Evolutionary conservation across 1,140 invertebrate genomes (phyloP), one percentile per base, ranked within the genome.

Genomic region (Macrocentrus cingulum): DNA sequence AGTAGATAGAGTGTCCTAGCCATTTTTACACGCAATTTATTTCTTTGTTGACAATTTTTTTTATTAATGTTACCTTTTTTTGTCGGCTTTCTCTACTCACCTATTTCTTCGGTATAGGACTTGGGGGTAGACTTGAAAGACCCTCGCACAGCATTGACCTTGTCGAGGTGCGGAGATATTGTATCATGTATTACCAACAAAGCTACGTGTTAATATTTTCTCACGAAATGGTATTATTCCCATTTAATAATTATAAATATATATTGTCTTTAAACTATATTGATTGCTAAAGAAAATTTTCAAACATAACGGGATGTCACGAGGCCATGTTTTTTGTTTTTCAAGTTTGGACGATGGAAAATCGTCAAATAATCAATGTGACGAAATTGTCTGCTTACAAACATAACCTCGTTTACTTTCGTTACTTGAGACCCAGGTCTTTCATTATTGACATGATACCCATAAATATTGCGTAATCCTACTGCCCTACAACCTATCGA

Each of bases 161-260:
- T 80, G 76, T 75, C 77, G 70, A 80, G 77, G 72, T 79, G 77
- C 75, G 77, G 76, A 80, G 77, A 80, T 78, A 78, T 79, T 75
- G 76, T 79, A 79, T 80, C 77, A 79, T 80, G 76, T 78, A 79
- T 80, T 80, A 77, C 72, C 76, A 79, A 79, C 78, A 80, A 75
- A 80, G 76, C 77, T 80, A 79, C 77, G 78, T 79, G 75, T 79
- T 79, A 80, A 80, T 80, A 80, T 79, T 79, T 68, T 80, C 73
- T 79, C 76, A 79, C 76, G 78, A 80, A 80, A 77, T 80, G 75
- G 69, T 66, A 80, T 69, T 65, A 76, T 69, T 70, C 71, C 78
- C 78, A 76, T 71, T 79, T 77, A 77, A 67, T 76, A 75, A 77
- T 72, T 65, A 71, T 70, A 73, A n/a, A 72, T 74, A 72, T 68